Evolutionary conservation across 2,888 invertebrate species (phyloP).

Genomic region (Gerris lacustris): DNA sequence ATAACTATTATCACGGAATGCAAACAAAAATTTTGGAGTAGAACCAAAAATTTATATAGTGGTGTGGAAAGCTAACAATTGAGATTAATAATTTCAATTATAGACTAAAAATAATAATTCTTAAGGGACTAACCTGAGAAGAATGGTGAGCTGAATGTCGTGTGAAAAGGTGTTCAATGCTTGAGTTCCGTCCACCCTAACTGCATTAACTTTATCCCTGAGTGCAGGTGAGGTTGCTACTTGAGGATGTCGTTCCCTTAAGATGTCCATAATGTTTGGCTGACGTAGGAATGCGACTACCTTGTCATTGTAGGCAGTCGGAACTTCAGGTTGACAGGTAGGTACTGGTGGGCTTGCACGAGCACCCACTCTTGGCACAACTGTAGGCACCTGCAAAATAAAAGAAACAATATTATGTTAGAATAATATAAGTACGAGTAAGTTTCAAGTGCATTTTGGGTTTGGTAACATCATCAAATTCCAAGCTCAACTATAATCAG

Average conservation of each 20-base stretch:
- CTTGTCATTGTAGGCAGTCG: slow-evolving; percentile 88
- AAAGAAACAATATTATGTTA: background rate
- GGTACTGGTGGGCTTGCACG: background rate
- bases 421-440: no score
- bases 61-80: no score
- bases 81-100: no score
- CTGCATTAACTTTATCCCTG: slow-evolving; percentile 74
- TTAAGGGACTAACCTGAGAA: slow-evolving; percentile 60
- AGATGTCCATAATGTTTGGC: slow-evolving; percentile 82
- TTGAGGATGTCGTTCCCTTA: slow-evolving; percentile 67
- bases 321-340: slow-evolving; percentile 46
- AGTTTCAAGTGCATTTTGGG: no score
- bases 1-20: no score
- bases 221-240: slow-evolving; percentile 58
- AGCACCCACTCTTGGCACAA: background rate
- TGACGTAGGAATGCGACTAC: slow-evolving; percentile 92
- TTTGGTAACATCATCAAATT: no score
- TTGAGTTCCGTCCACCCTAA: slow-evolving; percentile 75
- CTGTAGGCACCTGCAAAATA: background rate
- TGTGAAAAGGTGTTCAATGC: slow-evolving; percentile 77
- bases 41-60: no score
- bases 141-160: slow-evolving; percentile 84
- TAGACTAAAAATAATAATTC: no score
- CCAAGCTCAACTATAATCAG: no score
- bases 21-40: no score